Percentiles rank a stretch among this genome's conserved stretches.
phyloP scores from a whole-genome alignment of 2,888 invertebrate genomes.

The Tuberolachnus salignus region DNA sequence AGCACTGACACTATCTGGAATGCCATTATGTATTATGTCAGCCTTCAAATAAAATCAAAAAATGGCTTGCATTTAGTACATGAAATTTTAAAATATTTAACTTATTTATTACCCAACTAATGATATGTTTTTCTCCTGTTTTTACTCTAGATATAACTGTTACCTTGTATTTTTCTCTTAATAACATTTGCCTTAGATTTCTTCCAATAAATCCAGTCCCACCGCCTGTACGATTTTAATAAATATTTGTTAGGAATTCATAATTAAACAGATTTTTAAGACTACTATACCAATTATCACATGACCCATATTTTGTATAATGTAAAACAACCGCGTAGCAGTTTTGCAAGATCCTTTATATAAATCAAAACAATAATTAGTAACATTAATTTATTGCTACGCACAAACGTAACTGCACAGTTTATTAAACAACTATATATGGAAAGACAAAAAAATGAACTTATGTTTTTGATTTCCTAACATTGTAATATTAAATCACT shows the following conservation, averaged over 20 bases:
- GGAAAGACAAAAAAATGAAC: too few relatives aligned
- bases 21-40: constrained; percentile 64
- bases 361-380: neutral
- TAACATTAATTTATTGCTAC: neutral
- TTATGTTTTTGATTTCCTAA: too few relatives aligned
- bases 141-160: constrained; percentile 76
- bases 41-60: constrained; percentile 4
- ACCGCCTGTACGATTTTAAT: constrained; percentile 49
- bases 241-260: neutral
- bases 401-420: neutral
- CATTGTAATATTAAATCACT: too few relatives aligned
- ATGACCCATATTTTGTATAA: constrained; percentile 17
- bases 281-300: constrained; percentile 17
- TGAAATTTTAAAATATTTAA: neutral
- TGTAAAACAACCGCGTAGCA: too few relatives aligned
- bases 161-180: constrained; percentile 73
- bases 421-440: too few relatives aligned
- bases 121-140: constrained; percentile 72
- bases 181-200: constrained; percentile 70
- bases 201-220: constrained; percentile 66
- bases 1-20: constrained; percentile 75
- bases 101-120: constrained; percentile 69
- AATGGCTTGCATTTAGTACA: neutral
- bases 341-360: neutral
- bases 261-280: neutral